Percentiles rank a stretch among this genome's conserved stretches.
phyloP scores from a whole-genome alignment of 2,888 invertebrate genomes.

The Blastobasis lacticolella region DNA sequence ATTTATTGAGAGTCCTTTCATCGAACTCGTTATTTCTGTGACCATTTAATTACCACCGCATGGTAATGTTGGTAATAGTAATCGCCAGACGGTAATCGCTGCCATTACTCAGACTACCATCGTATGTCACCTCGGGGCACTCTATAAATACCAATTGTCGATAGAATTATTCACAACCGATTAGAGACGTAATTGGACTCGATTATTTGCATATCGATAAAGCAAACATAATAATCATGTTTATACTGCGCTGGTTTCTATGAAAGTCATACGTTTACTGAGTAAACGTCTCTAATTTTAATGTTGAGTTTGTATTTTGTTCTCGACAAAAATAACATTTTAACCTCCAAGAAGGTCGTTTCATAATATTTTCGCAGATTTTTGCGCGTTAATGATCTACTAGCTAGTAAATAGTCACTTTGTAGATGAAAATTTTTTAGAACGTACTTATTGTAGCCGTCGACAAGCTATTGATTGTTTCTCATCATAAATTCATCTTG shows the following conservation, averaged over 20 bases:
- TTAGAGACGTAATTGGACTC: background rate
- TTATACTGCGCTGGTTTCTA: background rate
- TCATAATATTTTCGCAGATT: too few relatives aligned
- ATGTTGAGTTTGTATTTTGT: too few relatives aligned
- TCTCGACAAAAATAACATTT: too few relatives aligned
- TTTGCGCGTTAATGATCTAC: too few relatives aligned
- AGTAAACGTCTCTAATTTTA: too few relatives aligned
- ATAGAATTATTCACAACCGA: slow-evolving; percentile 4
- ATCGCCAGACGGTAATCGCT: background rate
- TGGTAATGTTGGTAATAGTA: background rate
- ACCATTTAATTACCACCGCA: background rate
- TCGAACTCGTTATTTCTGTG: background rate
- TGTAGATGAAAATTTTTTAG: too few relatives aligned
- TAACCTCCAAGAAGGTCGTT: too few relatives aligned
- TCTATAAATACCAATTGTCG: slow-evolving; percentile 2
- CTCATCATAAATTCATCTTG: too few relatives aligned
- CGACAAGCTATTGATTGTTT: too few relatives aligned
- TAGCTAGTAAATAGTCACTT: too few relatives aligned
- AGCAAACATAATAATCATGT: background rate
- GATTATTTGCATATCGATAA: background rate
- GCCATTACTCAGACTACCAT: slow-evolving; percentile 1
- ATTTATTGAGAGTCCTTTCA: background rate
- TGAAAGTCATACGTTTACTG: too few relatives aligned
- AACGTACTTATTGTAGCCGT: too few relatives aligned
- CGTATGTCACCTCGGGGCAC: background rate